Percentiles rank a stretch among this genome's conserved stretches.
Conservation (phyloP, 2,113 vertebrate species). For the Myrmecobius fasciatus region DNA sequence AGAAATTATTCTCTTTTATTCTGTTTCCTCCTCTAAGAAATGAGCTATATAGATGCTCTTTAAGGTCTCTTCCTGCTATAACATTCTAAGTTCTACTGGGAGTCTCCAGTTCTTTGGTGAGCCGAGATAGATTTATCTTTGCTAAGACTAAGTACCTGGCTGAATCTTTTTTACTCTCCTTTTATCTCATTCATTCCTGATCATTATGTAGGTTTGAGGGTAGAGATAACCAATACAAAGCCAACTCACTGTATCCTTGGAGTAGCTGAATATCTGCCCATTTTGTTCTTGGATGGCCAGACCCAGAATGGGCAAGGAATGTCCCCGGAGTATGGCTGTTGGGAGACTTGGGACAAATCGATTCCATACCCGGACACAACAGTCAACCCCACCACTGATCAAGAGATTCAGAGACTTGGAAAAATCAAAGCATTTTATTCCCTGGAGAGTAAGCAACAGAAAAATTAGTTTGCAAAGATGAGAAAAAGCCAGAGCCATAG, state of each 20-base stretch:
- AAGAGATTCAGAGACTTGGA: slow-evolving; percentile 71
- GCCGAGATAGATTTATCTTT: background rate
- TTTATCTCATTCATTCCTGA: background rate
- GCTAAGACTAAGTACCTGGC: background rate
- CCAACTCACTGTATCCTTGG: slow-evolving; percentile 73
- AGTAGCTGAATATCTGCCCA: slow-evolving; percentile 77
- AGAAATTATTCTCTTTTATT: background rate
- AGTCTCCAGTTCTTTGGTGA: background rate
- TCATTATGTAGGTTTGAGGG: background rate
- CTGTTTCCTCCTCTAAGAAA: background rate
- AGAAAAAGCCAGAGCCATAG: rapidly evolving
- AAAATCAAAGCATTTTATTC: slow-evolving; percentile 77
- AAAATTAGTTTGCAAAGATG: rapidly evolving
- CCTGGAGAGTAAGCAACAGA: background rate
- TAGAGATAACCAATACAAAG: background rate
- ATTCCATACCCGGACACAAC: slow-evolving; percentile 72
- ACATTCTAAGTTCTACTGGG: rapidly evolving
- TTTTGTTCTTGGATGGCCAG: slow-evolving; percentile 65
- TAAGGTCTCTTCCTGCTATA: background rate
- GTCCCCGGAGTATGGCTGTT: slow-evolving; percentile 69
- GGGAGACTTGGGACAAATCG: slow-evolving; percentile 66
- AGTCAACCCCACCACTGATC: slow-evolving; percentile 68
- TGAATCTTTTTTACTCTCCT: background rate
- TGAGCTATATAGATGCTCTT: background rate
- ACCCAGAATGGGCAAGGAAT: slow-evolving; percentile 68